Evolutionary conservation across 2,797 vertebrate genomes (phyloP).

Genomic region (Melanitta fusca): DNA sequence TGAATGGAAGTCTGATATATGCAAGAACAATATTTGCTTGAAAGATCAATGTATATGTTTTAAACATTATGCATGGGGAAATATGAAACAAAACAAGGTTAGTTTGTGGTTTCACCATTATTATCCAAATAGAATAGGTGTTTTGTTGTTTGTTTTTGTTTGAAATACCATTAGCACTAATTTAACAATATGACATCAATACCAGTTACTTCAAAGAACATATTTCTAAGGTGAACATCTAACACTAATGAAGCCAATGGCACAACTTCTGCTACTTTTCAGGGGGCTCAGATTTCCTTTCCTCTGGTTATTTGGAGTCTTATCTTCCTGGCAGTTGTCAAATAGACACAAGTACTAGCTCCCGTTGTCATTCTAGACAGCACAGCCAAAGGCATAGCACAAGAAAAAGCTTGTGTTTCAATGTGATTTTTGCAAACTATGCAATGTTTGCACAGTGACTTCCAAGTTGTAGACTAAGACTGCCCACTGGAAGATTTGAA

Average conservation of each 20-base stretch:
- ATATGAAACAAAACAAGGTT: not conserved
- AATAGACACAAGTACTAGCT: not conserved
- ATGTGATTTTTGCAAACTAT: not conserved
- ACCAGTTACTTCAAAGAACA: not conserved
- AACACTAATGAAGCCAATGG: not conserved
- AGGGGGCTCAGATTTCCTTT: not conserved
- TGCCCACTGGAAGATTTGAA: not conserved
- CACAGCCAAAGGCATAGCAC: not conserved
- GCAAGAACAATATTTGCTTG: not conserved
- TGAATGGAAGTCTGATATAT: not conserved
- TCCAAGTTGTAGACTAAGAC: not conserved
- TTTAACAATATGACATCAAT: not conserved
- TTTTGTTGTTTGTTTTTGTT: not conserved
- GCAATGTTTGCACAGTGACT: not conserved
- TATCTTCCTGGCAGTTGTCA: not conserved
- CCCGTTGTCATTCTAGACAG: not conserved
- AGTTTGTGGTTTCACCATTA: not conserved
- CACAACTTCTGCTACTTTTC: not conserved
- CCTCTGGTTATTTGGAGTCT: not conserved
- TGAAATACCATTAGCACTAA: not conserved
- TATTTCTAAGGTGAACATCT: not conserved
- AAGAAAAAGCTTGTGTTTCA: not conserved
- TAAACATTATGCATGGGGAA: not conserved
- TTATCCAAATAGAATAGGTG: not conserved
- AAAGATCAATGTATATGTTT: not conserved